These are phyloP conservation scores for Copidosoma aretas DNA, from an alignment of 2,888 invertebrate species.

Conservation along the genomic window DNA sequence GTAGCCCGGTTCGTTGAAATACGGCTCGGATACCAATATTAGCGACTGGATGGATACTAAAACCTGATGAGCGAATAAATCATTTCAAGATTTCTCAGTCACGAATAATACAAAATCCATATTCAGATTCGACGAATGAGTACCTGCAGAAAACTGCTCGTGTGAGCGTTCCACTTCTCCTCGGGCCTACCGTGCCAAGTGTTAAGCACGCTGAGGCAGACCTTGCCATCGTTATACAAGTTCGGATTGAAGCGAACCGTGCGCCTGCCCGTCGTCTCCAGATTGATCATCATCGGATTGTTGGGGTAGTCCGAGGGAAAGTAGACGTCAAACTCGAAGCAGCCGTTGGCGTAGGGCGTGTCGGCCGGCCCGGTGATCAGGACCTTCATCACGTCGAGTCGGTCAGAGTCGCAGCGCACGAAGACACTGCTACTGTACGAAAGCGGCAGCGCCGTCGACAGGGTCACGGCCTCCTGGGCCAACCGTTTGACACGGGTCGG, in stretches of 20 bases:
- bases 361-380: slow-evolving; percentile 91
- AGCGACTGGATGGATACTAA: slow-evolving; percentile 91
- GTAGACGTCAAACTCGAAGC: slow-evolving; percentile 90
- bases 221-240: slow-evolving; percentile 94
- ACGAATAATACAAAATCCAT: not conserved
- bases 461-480: slow-evolving; percentile 93
- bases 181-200: slow-evolving; percentile 97
- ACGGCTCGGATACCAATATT: slow-evolving; percentile 90
- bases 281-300: slow-evolving; percentile 87
- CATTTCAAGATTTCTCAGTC: slow-evolving; percentile 1
- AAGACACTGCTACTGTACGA: slow-evolving; percentile 94
- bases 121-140: not conserved
- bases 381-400: slow-evolving; percentile 95
- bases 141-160: slow-evolving; percentile 88
- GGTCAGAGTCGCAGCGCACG: slow-evolving; percentile 92
- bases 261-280: slow-evolving; percentile 88
- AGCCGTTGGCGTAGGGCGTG: slow-evolving; percentile 91
- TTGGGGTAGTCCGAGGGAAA: slow-evolving; percentile 85
- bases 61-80: slow-evolving; percentile 66
- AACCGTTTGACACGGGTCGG: slow-evolving; percentile 88
- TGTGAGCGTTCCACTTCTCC: slow-evolving; percentile 97
- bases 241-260: slow-evolving; percentile 92
- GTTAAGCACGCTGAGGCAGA: slow-evolving; percentile 91
- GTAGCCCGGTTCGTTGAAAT: slow-evolving; percentile 95
- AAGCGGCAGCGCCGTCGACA: slow-evolving; percentile 89